Percentiles rank a stretch among this genome's conserved stretches.
Conservation (phyloP, 2,113 vertebrate species). For the Pomatorhinus ruficollis region DNA sequence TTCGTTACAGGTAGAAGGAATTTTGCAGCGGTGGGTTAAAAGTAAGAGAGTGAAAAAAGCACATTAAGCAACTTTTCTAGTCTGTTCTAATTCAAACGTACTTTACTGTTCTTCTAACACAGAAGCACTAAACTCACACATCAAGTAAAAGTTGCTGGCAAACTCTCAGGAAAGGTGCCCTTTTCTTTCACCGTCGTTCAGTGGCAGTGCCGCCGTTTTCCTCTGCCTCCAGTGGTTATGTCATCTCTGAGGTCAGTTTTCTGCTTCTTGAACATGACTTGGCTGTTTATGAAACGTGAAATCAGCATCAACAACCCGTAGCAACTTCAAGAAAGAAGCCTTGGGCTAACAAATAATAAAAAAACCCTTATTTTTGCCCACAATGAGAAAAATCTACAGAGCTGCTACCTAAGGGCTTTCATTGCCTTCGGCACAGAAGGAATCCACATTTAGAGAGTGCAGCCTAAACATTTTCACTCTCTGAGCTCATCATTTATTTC, state of each 20-base stretch:
- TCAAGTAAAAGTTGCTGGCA: slow-evolving; percentile 48
- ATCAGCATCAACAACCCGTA: slow-evolving; percentile 47
- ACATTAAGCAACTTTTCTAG: slow-evolving; percentile 23
- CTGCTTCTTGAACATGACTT: slow-evolving; percentile 59
- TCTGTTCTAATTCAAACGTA: slow-evolving; percentile 32
- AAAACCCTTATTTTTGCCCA: neutral
- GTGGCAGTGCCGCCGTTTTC: neutral
- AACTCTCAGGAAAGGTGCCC: slow-evolving; percentile 53
- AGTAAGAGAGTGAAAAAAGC: neutral
- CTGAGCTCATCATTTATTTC: slow-evolving; percentile 60
- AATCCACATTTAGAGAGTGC: slow-evolving; percentile 47
- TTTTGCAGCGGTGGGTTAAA: slow-evolving; percentile 42
- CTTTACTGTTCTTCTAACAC: neutral
- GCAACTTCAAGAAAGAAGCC: slow-evolving; percentile 58
- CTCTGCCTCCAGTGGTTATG: slow-evolving; percentile 37
- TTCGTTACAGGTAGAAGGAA: slow-evolving; percentile 26
- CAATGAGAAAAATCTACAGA: slow-evolving; percentile 60
- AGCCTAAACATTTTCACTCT: slow-evolving; percentile 59
- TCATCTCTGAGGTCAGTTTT: slow-evolving; percentile 53
- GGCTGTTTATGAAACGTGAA: slow-evolving; percentile 60
- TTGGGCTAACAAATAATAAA: slow-evolving; percentile 63
- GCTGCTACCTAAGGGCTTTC: slow-evolving; percentile 67
- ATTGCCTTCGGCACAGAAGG: slow-evolving; percentile 62
- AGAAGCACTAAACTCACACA: neutral
- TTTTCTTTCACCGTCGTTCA: slow-evolving; percentile 13